A percentile compares a stretch with the other conserved stretches of the same genome.
Conservation (phyloP, 2,113 vertebrate species). For the Coregonus clupeaformis region DNA sequence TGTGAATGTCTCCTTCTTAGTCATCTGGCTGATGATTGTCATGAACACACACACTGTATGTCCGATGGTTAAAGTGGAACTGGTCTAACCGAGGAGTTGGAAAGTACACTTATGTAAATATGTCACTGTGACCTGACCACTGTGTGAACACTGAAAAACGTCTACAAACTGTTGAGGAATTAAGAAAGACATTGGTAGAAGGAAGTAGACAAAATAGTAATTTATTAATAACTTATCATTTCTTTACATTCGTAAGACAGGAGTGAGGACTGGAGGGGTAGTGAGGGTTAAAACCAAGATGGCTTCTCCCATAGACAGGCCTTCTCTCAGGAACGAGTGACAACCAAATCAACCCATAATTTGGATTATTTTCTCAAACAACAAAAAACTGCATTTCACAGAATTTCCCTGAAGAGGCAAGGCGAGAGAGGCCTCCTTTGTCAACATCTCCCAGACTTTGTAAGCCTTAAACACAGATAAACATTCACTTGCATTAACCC, state of each 20-base stretch:
- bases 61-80: constrained; percentile 31
- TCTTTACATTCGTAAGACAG: constrained; percentile 93
- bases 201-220: constrained; percentile 97
- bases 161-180: neutral
- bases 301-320: constrained; percentile 74
- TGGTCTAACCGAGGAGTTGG: constrained; percentile 8
- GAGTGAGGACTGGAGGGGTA: constrained; percentile 55
- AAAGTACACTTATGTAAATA: constrained; percentile 44
- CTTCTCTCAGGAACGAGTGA: constrained; percentile 37
- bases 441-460: constrained; percentile 44
- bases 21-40: constrained; percentile 18
- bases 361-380: constrained; percentile 45
- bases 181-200: constrained; percentile 28
- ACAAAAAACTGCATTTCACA: constrained; percentile 84
- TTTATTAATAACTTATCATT: constrained; percentile 99
- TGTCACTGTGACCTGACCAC: constrained; percentile 17
- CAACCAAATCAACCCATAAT: constrained; percentile 40
- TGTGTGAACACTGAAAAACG: neutral
- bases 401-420: constrained; percentile 85
- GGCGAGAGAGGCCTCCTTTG: constrained; percentile 74
- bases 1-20: constrained; percentile 25
- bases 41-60: neutral
- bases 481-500: constrained; percentile 39
- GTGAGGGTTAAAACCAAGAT: constrained; percentile 46
- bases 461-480: constrained; percentile 38